Conservation (phyloP, 35 echinoderm and acorn worm species). For the Eucidaris tribuloides region DNA sequence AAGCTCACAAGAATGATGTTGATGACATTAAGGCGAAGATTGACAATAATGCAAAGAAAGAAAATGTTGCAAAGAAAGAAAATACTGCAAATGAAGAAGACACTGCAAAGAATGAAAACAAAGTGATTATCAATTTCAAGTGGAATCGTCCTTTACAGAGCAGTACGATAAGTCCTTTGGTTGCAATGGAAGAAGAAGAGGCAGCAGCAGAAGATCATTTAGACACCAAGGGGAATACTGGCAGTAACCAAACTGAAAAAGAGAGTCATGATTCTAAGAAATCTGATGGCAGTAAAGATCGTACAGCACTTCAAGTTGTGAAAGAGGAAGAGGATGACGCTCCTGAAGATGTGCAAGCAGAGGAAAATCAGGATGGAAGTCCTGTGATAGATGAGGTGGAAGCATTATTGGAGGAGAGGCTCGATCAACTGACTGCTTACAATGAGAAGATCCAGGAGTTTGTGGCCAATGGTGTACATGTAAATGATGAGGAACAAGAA, state of each 20-base stretch:
- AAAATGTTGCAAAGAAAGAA: not conserved
- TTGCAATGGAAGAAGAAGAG: not conserved
- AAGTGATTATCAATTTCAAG: too few relatives aligned
- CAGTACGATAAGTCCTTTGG: too few relatives aligned
- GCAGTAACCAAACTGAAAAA: not conserved
- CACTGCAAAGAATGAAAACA: too few relatives aligned
- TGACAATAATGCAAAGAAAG: not conserved
- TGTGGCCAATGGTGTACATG: not conserved
- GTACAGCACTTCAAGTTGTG: too few relatives aligned
- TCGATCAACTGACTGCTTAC: not conserved
- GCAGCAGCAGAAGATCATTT: not conserved
- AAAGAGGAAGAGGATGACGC: not conserved
- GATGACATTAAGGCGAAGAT: not conserved
- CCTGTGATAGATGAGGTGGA: not conserved
- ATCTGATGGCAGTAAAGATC: not conserved
- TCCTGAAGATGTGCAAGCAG: not conserved
- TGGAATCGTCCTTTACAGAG: too few relatives aligned
- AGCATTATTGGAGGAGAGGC: not conserved
- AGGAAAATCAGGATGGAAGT: not conserved
- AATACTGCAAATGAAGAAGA: not conserved
- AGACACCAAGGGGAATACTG: not conserved
- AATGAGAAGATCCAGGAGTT: constrained; percentile 11
- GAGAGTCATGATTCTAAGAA: not conserved
- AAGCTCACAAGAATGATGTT: not conserved
- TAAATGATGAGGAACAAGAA: too few relatives aligned